These are phyloP conservation scores for Oreortyx pictus DNA, from an alignment of 2,797 vertebrate species.

Conservation along the genomic window DNA sequence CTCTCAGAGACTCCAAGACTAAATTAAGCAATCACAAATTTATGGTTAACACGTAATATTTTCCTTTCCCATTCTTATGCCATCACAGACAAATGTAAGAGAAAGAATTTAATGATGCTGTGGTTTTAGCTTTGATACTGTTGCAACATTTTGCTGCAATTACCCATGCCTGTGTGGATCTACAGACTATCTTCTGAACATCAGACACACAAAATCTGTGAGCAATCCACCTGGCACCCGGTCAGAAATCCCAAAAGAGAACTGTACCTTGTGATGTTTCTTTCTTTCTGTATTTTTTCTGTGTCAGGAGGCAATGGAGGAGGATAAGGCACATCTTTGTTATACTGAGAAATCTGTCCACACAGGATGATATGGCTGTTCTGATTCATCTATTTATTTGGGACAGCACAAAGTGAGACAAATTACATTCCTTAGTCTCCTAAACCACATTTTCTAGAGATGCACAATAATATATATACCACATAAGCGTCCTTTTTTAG, in stretches of 20 bases:
- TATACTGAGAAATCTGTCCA: conserved; percentile 97
- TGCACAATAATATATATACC: not conserved
- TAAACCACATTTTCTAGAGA: not conserved
- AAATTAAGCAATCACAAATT: not conserved
- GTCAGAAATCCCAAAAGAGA: not conserved
- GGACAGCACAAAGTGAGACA: conserved; percentile 32
- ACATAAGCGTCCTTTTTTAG: not conserved
- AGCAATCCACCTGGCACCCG: not conserved
- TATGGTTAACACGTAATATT: not conserved
- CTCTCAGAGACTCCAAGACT: not conserved
- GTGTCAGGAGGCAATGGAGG: conserved; percentile 83
- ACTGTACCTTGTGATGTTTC: conserved; percentile 86
- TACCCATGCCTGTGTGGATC: accelerated
- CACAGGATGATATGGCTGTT: conserved; percentile 91
- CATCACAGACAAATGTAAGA: not conserved
- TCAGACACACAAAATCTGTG: not conserved
- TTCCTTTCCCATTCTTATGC: not conserved
- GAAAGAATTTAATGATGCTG: not conserved
- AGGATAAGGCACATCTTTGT: conserved; percentile 94
- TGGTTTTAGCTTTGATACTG: not conserved
- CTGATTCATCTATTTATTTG: conserved; percentile 88
- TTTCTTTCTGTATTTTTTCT: conserved; percentile 80
- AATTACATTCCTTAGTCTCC: not conserved
- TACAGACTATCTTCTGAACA: not conserved
- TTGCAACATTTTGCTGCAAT: not conserved